phyloP scores from a whole-genome alignment of 2,113 vertebrate species.

The Nicator chloris region DNA sequence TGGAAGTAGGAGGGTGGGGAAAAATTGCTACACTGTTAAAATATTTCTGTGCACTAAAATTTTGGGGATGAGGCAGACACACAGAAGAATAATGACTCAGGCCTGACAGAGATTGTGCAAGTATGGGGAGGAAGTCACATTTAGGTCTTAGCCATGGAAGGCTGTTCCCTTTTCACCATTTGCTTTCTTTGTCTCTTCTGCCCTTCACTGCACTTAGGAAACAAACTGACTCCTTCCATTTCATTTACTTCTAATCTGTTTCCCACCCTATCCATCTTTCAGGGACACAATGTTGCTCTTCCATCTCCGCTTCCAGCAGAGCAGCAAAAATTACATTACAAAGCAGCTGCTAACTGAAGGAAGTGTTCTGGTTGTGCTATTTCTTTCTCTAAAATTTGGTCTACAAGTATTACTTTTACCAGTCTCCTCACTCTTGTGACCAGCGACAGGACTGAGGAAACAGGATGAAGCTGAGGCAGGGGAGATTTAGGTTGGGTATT shows the following conservation, averaged over 20 bases:
- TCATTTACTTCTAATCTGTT: background rate
- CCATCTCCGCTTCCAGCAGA: background rate
- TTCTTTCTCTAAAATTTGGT: background rate
- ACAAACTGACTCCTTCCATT: background rate
- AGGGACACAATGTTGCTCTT: background rate
- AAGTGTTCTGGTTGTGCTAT: background rate
- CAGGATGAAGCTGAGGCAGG: background rate
- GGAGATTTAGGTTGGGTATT: background rate
- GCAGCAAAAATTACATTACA: background rate
- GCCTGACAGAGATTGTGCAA: background rate
- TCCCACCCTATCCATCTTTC: background rate
- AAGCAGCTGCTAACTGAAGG: background rate
- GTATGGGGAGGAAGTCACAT: background rate
- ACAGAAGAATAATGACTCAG: background rate
- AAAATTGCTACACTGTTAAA: background rate
- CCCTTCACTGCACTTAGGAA: background rate
- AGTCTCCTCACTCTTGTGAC: rapidly evolving
- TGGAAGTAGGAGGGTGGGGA: background rate
- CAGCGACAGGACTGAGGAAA: background rate
- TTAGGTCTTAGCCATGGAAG: background rate
- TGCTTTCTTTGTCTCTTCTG: background rate
- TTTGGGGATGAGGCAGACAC: background rate
- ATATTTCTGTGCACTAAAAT: background rate
- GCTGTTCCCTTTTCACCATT: background rate
- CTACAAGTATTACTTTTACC: background rate